These are phyloP conservation scores for Chrysolina haemoptera DNA, from an alignment of 2,888 invertebrate genomes.

Conservation along the genomic window DNA sequence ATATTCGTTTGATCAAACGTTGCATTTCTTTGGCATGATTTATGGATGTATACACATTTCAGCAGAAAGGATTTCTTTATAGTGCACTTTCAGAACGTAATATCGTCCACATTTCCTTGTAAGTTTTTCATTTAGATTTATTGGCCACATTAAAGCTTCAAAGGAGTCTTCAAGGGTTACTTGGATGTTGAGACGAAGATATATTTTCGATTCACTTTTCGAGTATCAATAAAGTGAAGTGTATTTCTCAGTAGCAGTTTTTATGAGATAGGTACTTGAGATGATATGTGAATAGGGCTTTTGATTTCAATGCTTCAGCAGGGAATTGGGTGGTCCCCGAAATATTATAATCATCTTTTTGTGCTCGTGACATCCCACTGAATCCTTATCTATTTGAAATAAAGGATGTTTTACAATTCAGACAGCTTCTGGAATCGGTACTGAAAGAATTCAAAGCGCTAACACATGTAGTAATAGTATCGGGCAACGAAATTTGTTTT, in stretches of 20 bases:
- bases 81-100: not conserved
- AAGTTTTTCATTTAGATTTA: constrained; percentile 18
- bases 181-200: constrained; percentile 31
- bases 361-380: constrained; percentile 1
- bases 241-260: constrained; percentile 44
- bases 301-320: constrained; percentile 43
- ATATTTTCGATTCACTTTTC: constrained; percentile 45
- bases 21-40: not conserved
- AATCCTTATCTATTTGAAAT: constrained; percentile 25
- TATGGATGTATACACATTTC: not conserved
- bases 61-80: not conserved
- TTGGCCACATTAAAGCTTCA: constrained; percentile 22
- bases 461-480: constrained; percentile 28
- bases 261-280: constrained; percentile 47
- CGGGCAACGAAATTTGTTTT: constrained; percentile 23
- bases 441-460: constrained; percentile 19
- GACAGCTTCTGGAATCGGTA: constrained; percentile 16
- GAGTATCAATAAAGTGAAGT: constrained; percentile 47
- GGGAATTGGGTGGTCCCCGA: constrained; percentile 42
- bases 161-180: constrained; percentile 21
- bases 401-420: constrained; percentile 24
- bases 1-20: not conserved
- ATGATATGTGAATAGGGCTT: constrained; percentile 50
- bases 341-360: constrained; percentile 19
- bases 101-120: not conserved